Percentiles rank a stretch among this genome's conserved stretches.
These are phyloP conservation scores for Triplophysa dalaica DNA, from an alignment of 2,113 vertebrate genomes.

Conservation along the genomic window DNA sequence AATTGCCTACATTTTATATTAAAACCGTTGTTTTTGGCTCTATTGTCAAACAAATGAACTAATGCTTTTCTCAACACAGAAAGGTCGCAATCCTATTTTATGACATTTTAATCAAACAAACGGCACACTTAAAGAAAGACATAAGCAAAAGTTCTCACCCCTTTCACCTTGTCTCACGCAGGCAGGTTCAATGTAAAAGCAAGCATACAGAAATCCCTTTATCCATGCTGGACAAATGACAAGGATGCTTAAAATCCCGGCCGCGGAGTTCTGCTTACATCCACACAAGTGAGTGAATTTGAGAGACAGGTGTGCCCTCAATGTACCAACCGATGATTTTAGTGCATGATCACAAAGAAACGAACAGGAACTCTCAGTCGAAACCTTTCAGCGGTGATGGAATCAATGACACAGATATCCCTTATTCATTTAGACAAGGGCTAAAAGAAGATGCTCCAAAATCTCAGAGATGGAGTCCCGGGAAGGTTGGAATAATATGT, in stretches of 20 bases:
- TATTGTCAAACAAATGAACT: too few species aligned
- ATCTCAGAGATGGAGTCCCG: constrained; percentile 27
- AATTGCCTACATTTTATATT: too few species aligned
- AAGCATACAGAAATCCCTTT: not conserved
- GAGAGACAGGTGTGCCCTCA: constrained; percentile 41
- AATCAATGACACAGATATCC: constrained; percentile 15
- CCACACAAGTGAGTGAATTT: constrained; percentile 28
- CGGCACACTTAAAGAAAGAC: not conserved
- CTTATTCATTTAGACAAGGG: constrained; percentile 19
- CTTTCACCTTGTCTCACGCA: constrained; percentile 12
- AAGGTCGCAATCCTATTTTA: too few species aligned
- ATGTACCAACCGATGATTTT: constrained; percentile 14
- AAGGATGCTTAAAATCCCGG: not conserved
- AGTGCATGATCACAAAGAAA: not conserved
- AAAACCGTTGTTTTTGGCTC: too few species aligned
- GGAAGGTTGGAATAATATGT: constrained; percentile 15
- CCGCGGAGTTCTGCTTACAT: constrained; percentile 23
- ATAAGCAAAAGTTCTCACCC: constrained; percentile 28
- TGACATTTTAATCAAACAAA: too few species aligned
- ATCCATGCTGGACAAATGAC: constrained; percentile 10
- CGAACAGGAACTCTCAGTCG: not conserved
- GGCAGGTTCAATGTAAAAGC: constrained; percentile 1
- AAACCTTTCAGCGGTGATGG: not conserved
- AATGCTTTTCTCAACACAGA: too few species aligned
- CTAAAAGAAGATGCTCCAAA: not conserved